Percentiles rank a stretch among this genome's conserved stretches.
These are phyloP conservation scores for Arge pagana DNA, from an alignment of 2,888 invertebrate species.

Conservation along the genomic window DNA sequence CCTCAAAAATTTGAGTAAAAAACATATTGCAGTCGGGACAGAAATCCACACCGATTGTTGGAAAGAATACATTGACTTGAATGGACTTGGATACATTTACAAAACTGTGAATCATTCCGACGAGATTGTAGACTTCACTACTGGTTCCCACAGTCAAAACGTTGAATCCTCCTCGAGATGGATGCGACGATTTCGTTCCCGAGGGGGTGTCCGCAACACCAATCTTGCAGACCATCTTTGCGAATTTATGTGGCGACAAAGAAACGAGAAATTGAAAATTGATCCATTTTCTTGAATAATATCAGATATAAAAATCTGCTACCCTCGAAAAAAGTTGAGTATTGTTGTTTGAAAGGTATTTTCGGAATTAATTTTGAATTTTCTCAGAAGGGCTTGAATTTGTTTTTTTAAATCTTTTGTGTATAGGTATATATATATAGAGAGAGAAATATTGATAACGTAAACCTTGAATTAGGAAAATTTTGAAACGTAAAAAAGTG, in stretches of 20 bases:
- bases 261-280: constrained; percentile 7
- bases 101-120: constrained; percentile 16
- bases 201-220: constrained; percentile 13
- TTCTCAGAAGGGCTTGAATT: too few species aligned
- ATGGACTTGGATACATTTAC: constrained; percentile 11
- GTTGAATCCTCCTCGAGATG: constrained; percentile 17
- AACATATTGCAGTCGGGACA: constrained; percentile 4
- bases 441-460: too few species aligned
- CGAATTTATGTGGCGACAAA: constrained; percentile 23
- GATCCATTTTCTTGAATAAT: constrained; percentile 18
- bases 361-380: too few species aligned
- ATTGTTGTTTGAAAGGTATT: too few species aligned
- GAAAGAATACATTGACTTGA: constrained; percentile 9
- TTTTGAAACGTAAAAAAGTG: too few species aligned
- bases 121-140: constrained; percentile 14
- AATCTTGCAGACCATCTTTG: constrained; percentile 20
- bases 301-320: constrained; percentile 5
- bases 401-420: too few species aligned
- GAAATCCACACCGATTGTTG: constrained; percentile 12
- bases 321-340: too few species aligned
- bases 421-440: too few species aligned
- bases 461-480: too few species aligned
- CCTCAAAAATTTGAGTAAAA: too few species aligned
- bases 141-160: constrained; percentile 4
- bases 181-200: constrained; percentile 21